Evolutionary conservation across 2,888 invertebrate genomes (phyloP).

Genomic region (Eristalis intricaria): DNA sequence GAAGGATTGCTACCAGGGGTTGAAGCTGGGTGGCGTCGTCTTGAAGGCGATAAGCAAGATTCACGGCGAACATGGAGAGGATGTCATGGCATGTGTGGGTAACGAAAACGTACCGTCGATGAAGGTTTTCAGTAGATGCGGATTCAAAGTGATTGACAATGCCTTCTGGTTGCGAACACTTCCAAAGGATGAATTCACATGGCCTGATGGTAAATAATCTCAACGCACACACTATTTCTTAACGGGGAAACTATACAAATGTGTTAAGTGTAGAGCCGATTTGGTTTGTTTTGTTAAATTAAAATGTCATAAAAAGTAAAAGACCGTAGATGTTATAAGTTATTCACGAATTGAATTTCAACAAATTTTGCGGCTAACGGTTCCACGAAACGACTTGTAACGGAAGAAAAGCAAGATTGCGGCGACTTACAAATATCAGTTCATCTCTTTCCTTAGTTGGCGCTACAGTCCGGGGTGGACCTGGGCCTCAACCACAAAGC

Average conservation of each 20-base stretch:
- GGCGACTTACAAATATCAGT: too few relatives aligned
- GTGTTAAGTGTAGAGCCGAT: background rate
- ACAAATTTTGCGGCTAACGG: too few relatives aligned
- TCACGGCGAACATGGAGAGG: conserved; percentile 74
- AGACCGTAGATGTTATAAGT: too few relatives aligned
- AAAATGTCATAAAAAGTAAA: too few relatives aligned
- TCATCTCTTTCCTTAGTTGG: too few relatives aligned
- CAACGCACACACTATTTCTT: too few relatives aligned
- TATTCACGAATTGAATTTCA: too few relatives aligned
- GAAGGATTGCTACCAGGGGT: conserved; percentile 74
- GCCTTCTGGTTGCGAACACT: conserved; percentile 74
- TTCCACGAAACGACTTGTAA: too few relatives aligned
- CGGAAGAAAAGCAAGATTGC: too few relatives aligned
- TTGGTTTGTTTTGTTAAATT: background rate
- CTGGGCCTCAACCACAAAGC: too few relatives aligned
- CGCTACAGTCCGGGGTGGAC: too few relatives aligned
- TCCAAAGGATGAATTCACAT: conserved; percentile 67
- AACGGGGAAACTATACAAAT: too few relatives aligned
- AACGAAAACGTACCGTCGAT: conserved; percentile 73
- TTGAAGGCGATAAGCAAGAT: conserved; percentile 73
- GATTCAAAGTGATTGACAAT: conserved; percentile 74
- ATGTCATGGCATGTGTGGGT: conserved; percentile 76
- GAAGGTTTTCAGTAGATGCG: conserved; percentile 75
- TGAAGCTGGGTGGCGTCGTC: conserved; percentile 75
- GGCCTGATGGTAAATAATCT: conserved; percentile 68